Conservation (phyloP, 1,140 invertebrate genomes). For the Eupristina koningsbergeri region DNA sequence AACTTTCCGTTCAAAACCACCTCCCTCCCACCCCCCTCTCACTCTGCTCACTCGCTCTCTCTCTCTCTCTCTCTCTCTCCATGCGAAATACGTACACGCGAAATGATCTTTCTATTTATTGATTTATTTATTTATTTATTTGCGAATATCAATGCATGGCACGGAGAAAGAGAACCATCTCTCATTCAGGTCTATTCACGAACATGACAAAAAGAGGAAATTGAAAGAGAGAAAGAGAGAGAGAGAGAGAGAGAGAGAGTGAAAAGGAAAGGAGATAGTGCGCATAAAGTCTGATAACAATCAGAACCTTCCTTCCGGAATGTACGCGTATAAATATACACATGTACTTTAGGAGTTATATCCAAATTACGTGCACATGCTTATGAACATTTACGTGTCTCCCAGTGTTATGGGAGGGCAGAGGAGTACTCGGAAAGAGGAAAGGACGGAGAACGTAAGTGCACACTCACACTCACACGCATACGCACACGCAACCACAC, state of each 20-base stretch:
- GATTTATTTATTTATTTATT: too few species aligned
- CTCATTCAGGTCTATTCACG: neutral
- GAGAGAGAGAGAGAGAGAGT: slow-evolving; percentile 20
- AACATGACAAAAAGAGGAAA: neutral
- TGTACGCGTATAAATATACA: neutral
- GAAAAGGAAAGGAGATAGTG: slow-evolving; percentile 9
- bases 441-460: neutral
- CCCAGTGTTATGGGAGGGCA: neutral
- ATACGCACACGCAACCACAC: neutral
- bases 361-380: neutral
- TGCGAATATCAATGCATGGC: neutral
- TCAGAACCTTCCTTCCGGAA: slow-evolving; percentile 42
- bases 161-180: neutral
- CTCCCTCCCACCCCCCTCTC: neutral
- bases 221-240: slow-evolving; percentile 18
- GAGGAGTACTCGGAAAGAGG: neutral
- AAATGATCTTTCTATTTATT: too few species aligned
- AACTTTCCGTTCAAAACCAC: slow-evolving; percentile 17
- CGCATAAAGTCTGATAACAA: slow-evolving; percentile 27
- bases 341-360: neutral
- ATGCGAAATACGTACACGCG: neutral
- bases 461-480: neutral
- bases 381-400: neutral
- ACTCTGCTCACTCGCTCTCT: neutral
- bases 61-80: slow-evolving; percentile 7